Percentiles rank a stretch among this genome's conserved stretches.
Conservation (phyloP, 2,888 invertebrate species). For the Dasysyrphus tricinctus region DNA sequence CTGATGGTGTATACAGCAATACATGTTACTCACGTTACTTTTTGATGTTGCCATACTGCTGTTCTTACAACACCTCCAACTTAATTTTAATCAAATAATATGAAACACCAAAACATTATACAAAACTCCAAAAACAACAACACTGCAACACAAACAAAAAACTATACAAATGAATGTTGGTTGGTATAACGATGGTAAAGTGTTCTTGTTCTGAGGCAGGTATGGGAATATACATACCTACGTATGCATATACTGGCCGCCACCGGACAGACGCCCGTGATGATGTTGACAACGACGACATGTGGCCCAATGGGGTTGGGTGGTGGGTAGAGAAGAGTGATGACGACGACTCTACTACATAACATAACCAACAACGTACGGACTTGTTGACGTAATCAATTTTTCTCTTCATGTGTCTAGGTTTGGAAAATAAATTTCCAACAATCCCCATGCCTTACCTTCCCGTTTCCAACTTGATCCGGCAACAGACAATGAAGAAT, state of each 20-base stretch:
- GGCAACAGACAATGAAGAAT: conserved; percentile 33
- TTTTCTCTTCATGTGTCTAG: conserved; percentile 50
- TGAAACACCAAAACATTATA: conserved; percentile 12
- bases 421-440: conserved; percentile 48
- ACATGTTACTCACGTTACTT: conserved; percentile 15
- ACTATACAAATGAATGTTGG: conserved; percentile 6
- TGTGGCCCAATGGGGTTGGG: neutral
- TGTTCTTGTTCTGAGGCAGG: conserved; percentile 1
- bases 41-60: conserved; percentile 7
- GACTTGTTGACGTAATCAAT: conserved; percentile 71
- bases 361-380: conserved; percentile 16
- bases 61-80: conserved; percentile 53
- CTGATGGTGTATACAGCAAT: conserved; percentile 18
- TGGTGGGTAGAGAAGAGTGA: neutral
- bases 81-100: conserved; percentile 68
- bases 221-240: neutral
- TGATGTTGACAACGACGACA: conserved; percentile 41
- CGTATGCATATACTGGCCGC: conserved; percentile 2
- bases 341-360: conserved; percentile 9
- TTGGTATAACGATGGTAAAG: neutral
- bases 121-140: neutral
- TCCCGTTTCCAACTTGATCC: neutral
- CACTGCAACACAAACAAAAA: neutral
- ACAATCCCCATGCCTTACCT: neutral
- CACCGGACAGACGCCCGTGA: conserved; percentile 28